phyloP scores from a whole-genome alignment of 2,888 invertebrate species.

The Endomychus coccineus region DNA sequence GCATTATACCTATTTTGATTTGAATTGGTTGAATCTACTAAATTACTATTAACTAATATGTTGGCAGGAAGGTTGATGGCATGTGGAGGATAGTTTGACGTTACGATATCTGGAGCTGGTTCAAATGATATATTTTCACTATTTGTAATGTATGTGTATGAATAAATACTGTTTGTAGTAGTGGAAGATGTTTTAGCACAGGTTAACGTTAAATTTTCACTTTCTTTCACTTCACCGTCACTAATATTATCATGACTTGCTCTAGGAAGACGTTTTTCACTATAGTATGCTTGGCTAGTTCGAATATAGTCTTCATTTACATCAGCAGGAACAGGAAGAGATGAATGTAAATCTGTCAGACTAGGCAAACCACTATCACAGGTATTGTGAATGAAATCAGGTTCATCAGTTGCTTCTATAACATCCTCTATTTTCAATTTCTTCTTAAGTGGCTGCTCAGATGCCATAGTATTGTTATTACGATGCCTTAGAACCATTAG shows the following conservation, averaged over 20 bases:
- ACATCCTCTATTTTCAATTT: constrained; percentile 62
- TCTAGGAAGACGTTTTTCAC: constrained; percentile 13
- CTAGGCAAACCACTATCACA: constrained; percentile 40
- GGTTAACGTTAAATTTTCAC: constrained; percentile 12
- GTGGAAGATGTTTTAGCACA: constrained; percentile 9
- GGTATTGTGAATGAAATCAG: constrained; percentile 48
- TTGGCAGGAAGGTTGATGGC: neutral
- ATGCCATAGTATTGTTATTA: constrained; percentile 52
- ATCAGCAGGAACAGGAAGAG: constrained; percentile 32
- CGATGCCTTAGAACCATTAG: constrained; percentile 24
- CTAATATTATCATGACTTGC: constrained; percentile 23
- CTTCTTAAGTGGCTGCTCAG: constrained; percentile 79
- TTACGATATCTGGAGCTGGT: constrained; percentile 31
- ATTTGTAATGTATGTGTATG: constrained; percentile 14
- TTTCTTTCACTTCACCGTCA: constrained; percentile 24
- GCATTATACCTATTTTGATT: no score
- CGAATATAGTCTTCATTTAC: constrained; percentile 38
- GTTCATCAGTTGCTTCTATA: constrained; percentile 53
- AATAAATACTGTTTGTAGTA: constrained; percentile 15
- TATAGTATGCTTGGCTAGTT: constrained; percentile 31
- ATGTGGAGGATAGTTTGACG: neutral
- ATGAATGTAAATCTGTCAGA: constrained; percentile 36
- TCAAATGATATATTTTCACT: constrained; percentile 28
- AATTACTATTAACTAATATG: neutral
- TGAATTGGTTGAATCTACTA: no score